Conservation (phyloP, 2,113 vertebrate genomes). For the Sciurus niger region DNA sequence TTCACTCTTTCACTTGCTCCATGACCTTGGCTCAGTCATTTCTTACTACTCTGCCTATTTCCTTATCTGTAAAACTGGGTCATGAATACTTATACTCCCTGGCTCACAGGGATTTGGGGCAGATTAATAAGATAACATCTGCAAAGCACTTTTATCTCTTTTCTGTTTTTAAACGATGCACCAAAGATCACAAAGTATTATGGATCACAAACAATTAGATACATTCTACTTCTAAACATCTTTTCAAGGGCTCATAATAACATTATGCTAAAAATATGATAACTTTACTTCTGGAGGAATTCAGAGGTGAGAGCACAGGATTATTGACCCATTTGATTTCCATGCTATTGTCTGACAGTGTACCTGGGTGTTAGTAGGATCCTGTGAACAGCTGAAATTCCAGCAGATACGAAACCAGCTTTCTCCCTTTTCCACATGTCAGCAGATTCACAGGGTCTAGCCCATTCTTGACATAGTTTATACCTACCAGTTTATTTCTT, state of each 20-base stretch:
- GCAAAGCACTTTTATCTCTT: slow-evolving; percentile 1
- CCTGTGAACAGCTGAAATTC: neutral
- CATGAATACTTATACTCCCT: slow-evolving; percentile 57
- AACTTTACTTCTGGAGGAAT: neutral
- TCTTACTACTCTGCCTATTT: slow-evolving; percentile 26
- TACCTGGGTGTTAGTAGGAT: neutral
- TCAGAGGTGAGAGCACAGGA: neutral
- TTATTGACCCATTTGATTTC: neutral
- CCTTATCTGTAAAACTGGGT: slow-evolving; percentile 70
- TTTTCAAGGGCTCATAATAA: neutral
- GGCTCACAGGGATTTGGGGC: slow-evolving; percentile 54
- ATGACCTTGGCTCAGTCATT: slow-evolving; percentile 51
- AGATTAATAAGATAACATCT: slow-evolving; percentile 60
- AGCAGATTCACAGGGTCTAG: neutral
- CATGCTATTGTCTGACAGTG: neutral
- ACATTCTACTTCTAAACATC: neutral
- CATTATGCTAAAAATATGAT: neutral
- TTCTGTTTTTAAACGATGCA: neutral
- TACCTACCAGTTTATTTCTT: neutral
- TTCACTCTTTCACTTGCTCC: neutral
- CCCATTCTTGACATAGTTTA: neutral
- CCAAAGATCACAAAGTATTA: neutral
- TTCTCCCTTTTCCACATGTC: neutral
- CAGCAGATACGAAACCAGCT: neutral
- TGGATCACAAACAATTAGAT: neutral